Evolutionary conservation across 2,888 invertebrate species (phyloP).

Genomic region (Cryptocheilus praepositus): DNA sequence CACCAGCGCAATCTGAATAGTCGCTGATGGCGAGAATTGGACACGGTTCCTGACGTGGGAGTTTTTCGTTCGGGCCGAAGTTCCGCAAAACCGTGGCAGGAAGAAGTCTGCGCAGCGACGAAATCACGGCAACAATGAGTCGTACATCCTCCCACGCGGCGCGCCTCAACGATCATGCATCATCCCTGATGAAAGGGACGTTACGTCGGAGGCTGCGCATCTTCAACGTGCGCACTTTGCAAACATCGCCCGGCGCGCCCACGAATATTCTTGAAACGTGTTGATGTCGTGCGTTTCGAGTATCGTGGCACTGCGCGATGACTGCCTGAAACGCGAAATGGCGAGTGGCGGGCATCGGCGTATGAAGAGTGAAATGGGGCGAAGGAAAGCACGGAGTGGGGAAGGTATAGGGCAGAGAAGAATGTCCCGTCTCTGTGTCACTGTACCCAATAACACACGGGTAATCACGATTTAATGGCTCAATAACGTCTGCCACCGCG

Average conservation of each 20-base stretch:
- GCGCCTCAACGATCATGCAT: no score
- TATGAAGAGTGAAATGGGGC: background rate
- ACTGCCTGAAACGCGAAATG: background rate
- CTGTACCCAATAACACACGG: constrained; percentile 66
- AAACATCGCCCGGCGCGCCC: no score
- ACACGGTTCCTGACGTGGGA: constrained; percentile 12
- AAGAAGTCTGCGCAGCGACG: constrained; percentile 11
- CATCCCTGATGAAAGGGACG: no score
- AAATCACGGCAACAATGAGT: constrained; percentile 3
- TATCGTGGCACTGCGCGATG: no score
- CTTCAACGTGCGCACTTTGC: no score
- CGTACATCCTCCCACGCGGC: no score
- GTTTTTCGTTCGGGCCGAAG: background rate
- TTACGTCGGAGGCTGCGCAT: no score
- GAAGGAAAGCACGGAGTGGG: constrained; percentile 4
- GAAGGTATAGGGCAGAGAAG: constrained; percentile 32
- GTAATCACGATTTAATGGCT: constrained; percentile 72
- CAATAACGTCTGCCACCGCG: constrained; percentile 66
- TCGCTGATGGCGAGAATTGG: no score
- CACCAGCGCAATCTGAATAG: no score
- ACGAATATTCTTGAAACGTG: no score
- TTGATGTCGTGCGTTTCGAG: no score
- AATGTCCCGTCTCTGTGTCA: constrained; percentile 60
- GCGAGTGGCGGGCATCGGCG: background rate
- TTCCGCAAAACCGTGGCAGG: background rate